Percentiles rank a stretch among this genome's conserved stretches.
Evolutionary conservation across 1,140 invertebrate genomes (phyloP).

Genomic region (Chionoecetes opilio): DNA sequence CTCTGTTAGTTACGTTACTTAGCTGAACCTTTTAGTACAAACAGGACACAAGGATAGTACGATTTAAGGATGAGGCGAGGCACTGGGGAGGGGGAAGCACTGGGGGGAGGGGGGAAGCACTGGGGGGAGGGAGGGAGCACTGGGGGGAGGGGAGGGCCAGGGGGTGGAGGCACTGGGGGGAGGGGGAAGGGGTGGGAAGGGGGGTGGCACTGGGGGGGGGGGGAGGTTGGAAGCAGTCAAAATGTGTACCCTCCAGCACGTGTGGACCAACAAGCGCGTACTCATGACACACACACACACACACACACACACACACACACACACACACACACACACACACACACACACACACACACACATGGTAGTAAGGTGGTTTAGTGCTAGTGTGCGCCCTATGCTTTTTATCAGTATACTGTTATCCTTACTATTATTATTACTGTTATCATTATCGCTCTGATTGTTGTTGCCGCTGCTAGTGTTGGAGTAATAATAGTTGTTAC

Average conservation of each 20-base stretch:
- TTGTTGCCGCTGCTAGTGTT: too few relatives aligned
- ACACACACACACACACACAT: conserved; percentile 43
- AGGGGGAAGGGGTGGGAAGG: neutral
- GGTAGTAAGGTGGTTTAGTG: too few relatives aligned
- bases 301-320: neutral
- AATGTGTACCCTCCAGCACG: neutral
- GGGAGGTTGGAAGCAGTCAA: neutral
- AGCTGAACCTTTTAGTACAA: too few relatives aligned
- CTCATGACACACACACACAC: conserved; percentile 45
- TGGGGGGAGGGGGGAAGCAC: neutral
- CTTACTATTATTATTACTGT: too few relatives aligned
- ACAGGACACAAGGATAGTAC: too few relatives aligned
- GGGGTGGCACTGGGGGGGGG: neutral
- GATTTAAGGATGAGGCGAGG: too few relatives aligned
- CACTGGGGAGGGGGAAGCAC: neutral
- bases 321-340: conserved; percentile 27
- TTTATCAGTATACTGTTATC: too few relatives aligned
- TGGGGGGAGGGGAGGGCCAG: neutral
- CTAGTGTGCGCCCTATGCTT: too few relatives aligned
- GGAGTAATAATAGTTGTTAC: too few relatives aligned
- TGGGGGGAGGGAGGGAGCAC: neutral
- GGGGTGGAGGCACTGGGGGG: neutral
- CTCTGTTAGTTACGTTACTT: too few relatives aligned
- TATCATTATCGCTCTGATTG: too few relatives aligned
- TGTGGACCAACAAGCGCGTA: neutral